Percentiles rank a stretch among this genome's conserved stretches.
Evolutionary conservation across 2,888 invertebrate species (phyloP).

Genomic region (Mongoloraphidia duomilia): DNA sequence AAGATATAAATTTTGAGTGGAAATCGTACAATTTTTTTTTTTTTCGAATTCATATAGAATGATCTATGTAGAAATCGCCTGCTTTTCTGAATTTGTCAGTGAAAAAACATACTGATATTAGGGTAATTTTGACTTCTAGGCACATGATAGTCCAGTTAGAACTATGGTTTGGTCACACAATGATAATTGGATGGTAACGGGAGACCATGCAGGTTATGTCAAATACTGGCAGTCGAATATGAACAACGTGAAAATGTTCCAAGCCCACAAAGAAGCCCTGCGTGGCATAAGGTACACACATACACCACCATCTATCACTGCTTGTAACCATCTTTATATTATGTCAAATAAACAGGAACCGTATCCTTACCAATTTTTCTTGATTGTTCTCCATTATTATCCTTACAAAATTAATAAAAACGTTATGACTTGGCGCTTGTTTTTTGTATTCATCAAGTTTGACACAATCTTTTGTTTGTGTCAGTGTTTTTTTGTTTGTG

Average conservation of each 20-base stretch:
- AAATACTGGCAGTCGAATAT: slow-evolving; percentile 99
- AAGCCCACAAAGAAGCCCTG: slow-evolving; percentile 99
- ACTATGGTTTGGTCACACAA: slow-evolving; percentile 99
- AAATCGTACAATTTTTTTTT: no score
- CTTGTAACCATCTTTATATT: slow-evolving; percentile 1
- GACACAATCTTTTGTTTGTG: no score
- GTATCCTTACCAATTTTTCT: slow-evolving; percentile 11
- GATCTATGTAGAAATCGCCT: no score
- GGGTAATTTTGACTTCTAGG: slow-evolving; percentile 39
- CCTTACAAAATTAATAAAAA: slow-evolving; percentile 5
- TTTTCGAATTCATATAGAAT: no score
- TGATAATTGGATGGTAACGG: slow-evolving; percentile 99
- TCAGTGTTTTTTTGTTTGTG: no score
- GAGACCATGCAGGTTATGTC: slow-evolving; percentile 95
- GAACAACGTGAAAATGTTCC: slow-evolving; percentile 99
- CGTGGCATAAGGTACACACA: slow-evolving; percentile 83
- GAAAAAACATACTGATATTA: no score
- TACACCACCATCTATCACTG: not conserved
- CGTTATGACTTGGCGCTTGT: slow-evolving; percentile 3
- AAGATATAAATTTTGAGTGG: no score
- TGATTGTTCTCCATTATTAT: slow-evolving; percentile 8
- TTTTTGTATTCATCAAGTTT: slow-evolving; percentile 2
- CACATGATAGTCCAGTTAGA: slow-evolving; percentile 98
- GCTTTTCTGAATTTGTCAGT: no score
- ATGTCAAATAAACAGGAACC: not conserved